phyloP scores from a whole-genome alignment of 2,797 vertebrate genomes.

The Hapalemur alaotrensis region DNA sequence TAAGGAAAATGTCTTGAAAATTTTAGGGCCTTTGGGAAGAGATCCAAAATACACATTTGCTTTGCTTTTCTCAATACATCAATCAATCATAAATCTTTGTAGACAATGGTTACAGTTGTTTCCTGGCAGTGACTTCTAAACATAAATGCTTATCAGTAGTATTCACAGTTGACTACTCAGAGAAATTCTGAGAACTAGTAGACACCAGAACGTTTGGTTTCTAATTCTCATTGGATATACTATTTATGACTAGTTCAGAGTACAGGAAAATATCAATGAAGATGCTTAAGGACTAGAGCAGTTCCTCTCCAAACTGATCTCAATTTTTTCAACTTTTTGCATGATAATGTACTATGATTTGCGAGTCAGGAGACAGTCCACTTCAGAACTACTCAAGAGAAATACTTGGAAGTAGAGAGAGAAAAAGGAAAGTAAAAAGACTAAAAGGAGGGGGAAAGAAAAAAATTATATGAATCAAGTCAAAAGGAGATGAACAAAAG shows the following conservation, averaged over 20 bases:
- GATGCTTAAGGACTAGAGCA: slow-evolving; percentile 28
- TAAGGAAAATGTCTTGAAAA: not conserved
- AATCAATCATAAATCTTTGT: not conserved
- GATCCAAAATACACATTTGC: not conserved
- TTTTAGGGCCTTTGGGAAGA: not conserved
- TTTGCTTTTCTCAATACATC: not conserved
- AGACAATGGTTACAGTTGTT: slow-evolving; percentile 2
- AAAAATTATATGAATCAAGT: not conserved
- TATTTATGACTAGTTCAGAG: slow-evolving; percentile 57
- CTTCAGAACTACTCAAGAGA: slow-evolving; percentile 17
- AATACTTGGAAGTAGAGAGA: not conserved
- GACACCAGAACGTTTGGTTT: slow-evolving; percentile 54
- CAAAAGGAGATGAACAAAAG: not conserved
- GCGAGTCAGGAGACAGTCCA: not conserved
- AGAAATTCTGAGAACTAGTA: slow-evolving; percentile 64
- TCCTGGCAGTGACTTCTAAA: slow-evolving; percentile 53
- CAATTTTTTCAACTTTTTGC: not conserved
- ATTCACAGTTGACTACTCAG: slow-evolving; percentile 66
- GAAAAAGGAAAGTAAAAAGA: not conserved
- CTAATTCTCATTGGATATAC: slow-evolving; percentile 55
- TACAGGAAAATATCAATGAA: slow-evolving; percentile 51
- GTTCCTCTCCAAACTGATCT: not conserved
- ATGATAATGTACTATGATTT: slow-evolving; percentile 42
- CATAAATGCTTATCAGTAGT: slow-evolving; percentile 45
- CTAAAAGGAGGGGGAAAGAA: not conserved